These are phyloP conservation scores for Allobates femoralis DNA, from an alignment of 2,797 vertebrate species.

Conservation along the genomic window DNA sequence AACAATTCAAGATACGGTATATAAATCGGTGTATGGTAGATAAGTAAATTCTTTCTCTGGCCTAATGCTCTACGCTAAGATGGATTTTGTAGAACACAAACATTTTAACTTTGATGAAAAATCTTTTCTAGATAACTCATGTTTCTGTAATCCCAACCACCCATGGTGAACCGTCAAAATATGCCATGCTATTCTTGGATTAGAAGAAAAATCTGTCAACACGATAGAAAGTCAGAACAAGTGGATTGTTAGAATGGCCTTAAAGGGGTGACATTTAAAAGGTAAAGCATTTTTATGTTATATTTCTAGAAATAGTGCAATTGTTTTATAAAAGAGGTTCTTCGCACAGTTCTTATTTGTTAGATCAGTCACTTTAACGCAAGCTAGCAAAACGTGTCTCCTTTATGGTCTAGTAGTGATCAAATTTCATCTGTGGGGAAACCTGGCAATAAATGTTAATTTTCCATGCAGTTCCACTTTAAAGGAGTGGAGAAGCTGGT, in stretches of 20 bases:
- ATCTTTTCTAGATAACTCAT: constrained; percentile 19
- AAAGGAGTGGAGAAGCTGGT: too few relatives aligned
- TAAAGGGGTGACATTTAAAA: background rate
- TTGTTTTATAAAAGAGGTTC: too few relatives aligned
- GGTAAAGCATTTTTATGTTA: background rate
- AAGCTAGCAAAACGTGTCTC: too few relatives aligned
- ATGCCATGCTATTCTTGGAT: constrained; percentile 27
- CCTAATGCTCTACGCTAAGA: background rate
- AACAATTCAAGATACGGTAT: background rate
- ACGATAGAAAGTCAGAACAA: background rate
- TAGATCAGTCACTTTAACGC: too few relatives aligned
- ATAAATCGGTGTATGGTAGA: background rate
- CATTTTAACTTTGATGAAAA: constrained; percentile 15
- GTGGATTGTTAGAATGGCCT: constrained; percentile 1
- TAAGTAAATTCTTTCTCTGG: constrained; percentile 26
- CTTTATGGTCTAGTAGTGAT: too few relatives aligned
- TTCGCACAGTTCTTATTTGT: too few relatives aligned
- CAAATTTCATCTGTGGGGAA: too few relatives aligned
- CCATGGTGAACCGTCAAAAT: constrained; percentile 16
- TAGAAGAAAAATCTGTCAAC: constrained; percentile 32
- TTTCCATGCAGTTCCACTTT: too few relatives aligned
- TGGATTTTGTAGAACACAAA: constrained; percentile 18
- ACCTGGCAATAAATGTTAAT: too few relatives aligned
- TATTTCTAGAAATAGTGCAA: background rate
- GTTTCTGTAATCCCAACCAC: constrained; percentile 36